phyloP scores from a whole-genome alignment of 2,797 vertebrate genomes.

The Vespertilio murinus region DNA sequence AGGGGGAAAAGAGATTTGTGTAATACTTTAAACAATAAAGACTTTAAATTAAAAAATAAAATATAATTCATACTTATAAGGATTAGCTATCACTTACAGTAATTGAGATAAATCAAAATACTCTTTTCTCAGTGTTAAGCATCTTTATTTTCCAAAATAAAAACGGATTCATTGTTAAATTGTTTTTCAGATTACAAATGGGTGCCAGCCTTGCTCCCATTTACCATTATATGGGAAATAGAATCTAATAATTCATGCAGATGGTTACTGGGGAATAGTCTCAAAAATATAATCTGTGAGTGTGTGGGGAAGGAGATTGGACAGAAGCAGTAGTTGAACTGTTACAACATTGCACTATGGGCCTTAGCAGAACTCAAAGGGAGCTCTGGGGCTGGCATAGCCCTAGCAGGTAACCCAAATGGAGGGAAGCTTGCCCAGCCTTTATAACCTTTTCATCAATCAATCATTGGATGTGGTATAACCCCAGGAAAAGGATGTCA shows the following conservation, averaged over 20 bases:
- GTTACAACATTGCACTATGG: background rate
- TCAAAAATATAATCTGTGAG: background rate
- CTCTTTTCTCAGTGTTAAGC: background rate
- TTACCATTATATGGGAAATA: background rate
- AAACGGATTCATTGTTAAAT: constrained; percentile 40
- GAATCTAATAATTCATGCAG: background rate
- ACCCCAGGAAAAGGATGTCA: background rate
- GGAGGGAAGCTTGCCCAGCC: background rate
- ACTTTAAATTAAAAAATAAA: no score
- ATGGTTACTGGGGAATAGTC: background rate
- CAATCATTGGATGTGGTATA: background rate
- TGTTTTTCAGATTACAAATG: constrained; percentile 45
- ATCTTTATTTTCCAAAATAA: constrained; percentile 45
- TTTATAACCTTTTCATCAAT: background rate
- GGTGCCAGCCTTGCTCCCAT: no score
- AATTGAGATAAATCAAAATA: background rate
- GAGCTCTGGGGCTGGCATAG: background rate
- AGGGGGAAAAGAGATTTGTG: no score
- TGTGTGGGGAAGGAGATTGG: background rate
- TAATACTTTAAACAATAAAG: no score
- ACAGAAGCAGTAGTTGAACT: background rate
- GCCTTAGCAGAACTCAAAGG: background rate
- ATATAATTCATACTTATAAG: background rate
- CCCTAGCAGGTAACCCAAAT: background rate
- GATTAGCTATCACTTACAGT: background rate